Conservation (phyloP, 2,888 invertebrate genomes). For the Diloba caeruleocephala region DNA sequence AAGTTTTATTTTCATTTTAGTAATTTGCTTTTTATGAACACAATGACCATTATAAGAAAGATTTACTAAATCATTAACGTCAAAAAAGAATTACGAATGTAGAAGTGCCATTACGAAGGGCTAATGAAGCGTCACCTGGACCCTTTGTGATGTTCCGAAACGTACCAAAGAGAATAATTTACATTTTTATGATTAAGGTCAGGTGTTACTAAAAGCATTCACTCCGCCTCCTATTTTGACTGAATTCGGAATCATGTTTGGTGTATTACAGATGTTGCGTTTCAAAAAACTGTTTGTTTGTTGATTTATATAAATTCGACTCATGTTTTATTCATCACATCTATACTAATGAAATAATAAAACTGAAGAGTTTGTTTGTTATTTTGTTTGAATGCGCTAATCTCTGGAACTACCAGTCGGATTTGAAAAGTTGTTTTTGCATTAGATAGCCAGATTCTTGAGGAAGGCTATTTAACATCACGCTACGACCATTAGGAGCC, state of each 20-base stretch:
- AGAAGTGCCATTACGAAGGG: constrained; percentile 54
- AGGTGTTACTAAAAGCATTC: constrained; percentile 59
- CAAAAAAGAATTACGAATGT: constrained; percentile 61
- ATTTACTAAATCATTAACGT: constrained; percentile 57
- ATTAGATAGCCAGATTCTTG: no score
- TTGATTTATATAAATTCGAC: background rate
- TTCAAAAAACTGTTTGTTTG: constrained; percentile 14
- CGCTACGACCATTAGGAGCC: no score
- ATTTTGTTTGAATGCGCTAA: no score
- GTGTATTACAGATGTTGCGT: background rate
- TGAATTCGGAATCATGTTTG: constrained; percentile 23
- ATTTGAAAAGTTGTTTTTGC: no score
- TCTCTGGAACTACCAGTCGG: no score
- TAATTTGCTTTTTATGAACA: constrained; percentile 3
- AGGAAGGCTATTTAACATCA: no score
- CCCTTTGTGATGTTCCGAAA: constrained; percentile 58
- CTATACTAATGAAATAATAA: no score
- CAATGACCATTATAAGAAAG: constrained; percentile 20
- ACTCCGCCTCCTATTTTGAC: constrained; percentile 32
- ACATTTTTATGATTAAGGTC: constrained; percentile 67
- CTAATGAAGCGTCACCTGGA: constrained; percentile 63
- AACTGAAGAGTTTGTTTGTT: no score
- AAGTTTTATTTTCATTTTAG: background rate
- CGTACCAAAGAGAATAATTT: constrained; percentile 64
- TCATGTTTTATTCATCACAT: background rate